Percentiles rank a stretch among this genome's conserved stretches.
Conservation (phyloP, 2,888 invertebrate genomes). For the Liopterus haemorrhoidalis region DNA sequence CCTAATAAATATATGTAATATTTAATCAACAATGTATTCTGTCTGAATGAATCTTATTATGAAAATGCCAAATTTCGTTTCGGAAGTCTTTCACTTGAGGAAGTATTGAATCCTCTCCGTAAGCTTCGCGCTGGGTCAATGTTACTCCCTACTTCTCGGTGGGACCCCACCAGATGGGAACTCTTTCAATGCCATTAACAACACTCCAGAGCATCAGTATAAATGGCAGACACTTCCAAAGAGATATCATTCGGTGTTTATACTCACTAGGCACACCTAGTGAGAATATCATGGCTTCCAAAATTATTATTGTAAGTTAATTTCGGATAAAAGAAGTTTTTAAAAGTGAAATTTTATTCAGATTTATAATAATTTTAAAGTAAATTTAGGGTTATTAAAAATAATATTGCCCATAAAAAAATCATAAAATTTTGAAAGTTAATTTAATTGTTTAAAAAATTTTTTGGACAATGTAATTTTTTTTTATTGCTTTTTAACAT, state of each 20-base stretch:
- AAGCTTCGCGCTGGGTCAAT: slow-evolving; percentile 31
- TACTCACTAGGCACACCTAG: slow-evolving; percentile 25
- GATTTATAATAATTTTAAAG: background rate
- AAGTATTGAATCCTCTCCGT: background rate
- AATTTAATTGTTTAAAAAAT: slow-evolving; percentile 1
- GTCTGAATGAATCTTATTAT: slow-evolving; percentile 15
- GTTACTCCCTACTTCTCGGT: slow-evolving; percentile 27
- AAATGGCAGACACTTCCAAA: slow-evolving; percentile 7
- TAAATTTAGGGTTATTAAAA: slow-evolving; percentile 1
- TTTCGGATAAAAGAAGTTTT: no score
- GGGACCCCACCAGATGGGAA: slow-evolving; percentile 27
- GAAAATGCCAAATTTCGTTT: slow-evolving; percentile 27
- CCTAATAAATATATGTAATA: no score
- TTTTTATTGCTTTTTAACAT: slow-evolving; percentile 6
- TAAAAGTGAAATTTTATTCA: background rate
- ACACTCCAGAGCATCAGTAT: slow-evolving; percentile 25
- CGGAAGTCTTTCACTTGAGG: slow-evolving; percentile 29
- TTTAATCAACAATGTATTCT: no score
- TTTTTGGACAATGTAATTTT: background rate
- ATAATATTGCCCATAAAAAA: background rate
- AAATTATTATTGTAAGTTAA: slow-evolving; percentile 31
- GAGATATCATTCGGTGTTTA: slow-evolving; percentile 26
- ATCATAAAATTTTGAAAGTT: background rate
- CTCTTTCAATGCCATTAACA: slow-evolving; percentile 21
- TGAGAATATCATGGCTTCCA: slow-evolving; percentile 27